phyloP scores from a whole-genome alignment of 2,797 vertebrate species.

The Enteromius argenteus region DNA sequence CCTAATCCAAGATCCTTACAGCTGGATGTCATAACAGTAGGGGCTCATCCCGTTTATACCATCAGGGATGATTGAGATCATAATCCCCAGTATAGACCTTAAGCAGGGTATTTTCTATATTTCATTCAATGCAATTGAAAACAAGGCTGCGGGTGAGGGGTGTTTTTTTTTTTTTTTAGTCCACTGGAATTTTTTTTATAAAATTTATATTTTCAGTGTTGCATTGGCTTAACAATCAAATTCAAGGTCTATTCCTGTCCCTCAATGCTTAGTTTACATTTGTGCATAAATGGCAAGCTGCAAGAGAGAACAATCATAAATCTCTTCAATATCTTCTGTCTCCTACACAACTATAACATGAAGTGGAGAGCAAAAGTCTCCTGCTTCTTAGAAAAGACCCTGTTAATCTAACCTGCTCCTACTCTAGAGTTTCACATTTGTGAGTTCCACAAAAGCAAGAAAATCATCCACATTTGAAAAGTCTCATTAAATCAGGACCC shows the following conservation, averaged over 20 bases:
- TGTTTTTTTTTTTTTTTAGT: background rate
- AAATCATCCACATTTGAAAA: background rate
- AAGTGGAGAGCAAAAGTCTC: background rate
- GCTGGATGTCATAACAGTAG: slow-evolving; percentile 20
- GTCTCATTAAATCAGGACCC: background rate
- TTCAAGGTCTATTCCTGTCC: background rate
- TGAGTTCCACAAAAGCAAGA: background rate
- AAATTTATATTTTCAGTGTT: background rate
- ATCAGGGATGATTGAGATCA: slow-evolving; percentile 11
- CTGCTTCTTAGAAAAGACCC: background rate
- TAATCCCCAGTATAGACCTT: background rate
- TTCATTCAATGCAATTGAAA: background rate
- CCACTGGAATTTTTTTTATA: background rate
- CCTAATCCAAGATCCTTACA: slow-evolving; percentile 21
- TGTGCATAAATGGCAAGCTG: background rate
- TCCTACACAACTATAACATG: background rate
- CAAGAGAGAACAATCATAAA: background rate
- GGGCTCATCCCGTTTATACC: slow-evolving; percentile 13
- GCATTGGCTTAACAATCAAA: background rate
- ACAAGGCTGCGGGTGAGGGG: background rate
- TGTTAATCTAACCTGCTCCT: background rate
- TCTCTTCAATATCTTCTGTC: background rate
- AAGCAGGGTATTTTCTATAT: background rate
- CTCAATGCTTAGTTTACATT: background rate
- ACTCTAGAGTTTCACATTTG: background rate